Base-by-base conservation (phyloP, 2,113 vertebrate species). In the Micromys minutus region DNA sequence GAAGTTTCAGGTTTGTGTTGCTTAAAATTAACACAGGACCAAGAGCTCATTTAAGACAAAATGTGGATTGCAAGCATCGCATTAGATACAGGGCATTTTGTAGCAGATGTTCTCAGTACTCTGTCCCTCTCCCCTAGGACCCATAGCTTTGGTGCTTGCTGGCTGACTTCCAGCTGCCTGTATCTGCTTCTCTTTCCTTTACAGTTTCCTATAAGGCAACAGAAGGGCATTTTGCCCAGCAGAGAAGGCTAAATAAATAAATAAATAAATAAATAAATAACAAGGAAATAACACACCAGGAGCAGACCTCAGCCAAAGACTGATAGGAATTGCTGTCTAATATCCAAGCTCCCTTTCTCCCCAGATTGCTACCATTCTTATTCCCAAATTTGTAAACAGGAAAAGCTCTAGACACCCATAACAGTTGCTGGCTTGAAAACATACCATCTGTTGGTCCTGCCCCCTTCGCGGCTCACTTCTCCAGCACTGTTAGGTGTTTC, bases 91-190 rank as follows among this genome's bases (percentile, higher is more conserved):
- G 42, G 39, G 8, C 69, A 61, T 90, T 61, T 24, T 86, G 57
- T 39, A 36, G 39, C 81, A 94, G 94, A 92, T 74, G 57, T 22
- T 79, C 4, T 13, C 50, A 69, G 31, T 31, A 2, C 47, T 92
- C 39, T 52, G 34, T 31, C 21, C 26, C 16, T 47, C 3, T 65
- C 50, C 55, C 80, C 12, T n/a, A 69, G 59, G 86, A 16, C 16
- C 52, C 15, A 4, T 1, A 16, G 63, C 19, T 47, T 80, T 39
- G 55, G 76, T 24, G 19, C 75, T 50, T 11, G 39, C 39, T 90
- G 71, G 71, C 71, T 95, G 81, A 61, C 76, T 93, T 85, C 72
- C 67, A 88, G 10, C 36, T 59, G 89, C 63, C 45, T 85, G 26
- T 11, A 50, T 61, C 63, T 85, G 34, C 69, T 80, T 72, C 10